These are phyloP conservation scores for Copidosoma floridanum DNA, from an alignment of 1,140 invertebrate species.

Conservation along the genomic window DNA sequence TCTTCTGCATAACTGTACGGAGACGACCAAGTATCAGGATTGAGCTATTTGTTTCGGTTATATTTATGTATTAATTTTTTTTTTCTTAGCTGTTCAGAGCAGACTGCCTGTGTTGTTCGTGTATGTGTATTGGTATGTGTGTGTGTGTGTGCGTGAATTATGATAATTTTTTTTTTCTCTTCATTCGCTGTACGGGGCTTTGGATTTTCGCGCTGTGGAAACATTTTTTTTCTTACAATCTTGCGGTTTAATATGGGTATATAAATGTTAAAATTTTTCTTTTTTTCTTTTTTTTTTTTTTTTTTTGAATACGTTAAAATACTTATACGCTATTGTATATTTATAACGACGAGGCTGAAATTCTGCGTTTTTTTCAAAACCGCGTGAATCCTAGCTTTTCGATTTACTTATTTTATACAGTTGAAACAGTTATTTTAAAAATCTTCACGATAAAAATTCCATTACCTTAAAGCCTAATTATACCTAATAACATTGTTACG, in stretches of 20 bases:
- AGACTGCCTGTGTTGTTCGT: slow-evolving; percentile 37
- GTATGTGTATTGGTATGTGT: slow-evolving; percentile 22
- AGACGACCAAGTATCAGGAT: slow-evolving; percentile 55
- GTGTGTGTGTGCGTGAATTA: slow-evolving; percentile 3
- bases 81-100: slow-evolving; percentile 34
- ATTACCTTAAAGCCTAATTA: slow-evolving; percentile 13
- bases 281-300: slow-evolving; percentile 1
- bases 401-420: too few relatives aligned
- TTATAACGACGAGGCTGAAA: neutral
- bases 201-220: slow-evolving; percentile 18
- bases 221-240: slow-evolving; percentile 1
- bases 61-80: neutral
- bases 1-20: slow-evolving; percentile 46
- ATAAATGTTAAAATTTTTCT: slow-evolving; percentile 7
- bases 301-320: neutral
- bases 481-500: slow-evolving; percentile 18
- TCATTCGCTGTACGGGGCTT: slow-evolving; percentile 7
- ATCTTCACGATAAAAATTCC: slow-evolving; percentile 1
- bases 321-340: slow-evolving; percentile 16
- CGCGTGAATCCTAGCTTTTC: neutral
- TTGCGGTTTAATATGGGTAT: slow-evolving; percentile 1
- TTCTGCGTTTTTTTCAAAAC: too few relatives aligned
- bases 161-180: slow-evolving; percentile 2
- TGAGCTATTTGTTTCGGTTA: slow-evolving; percentile 35
- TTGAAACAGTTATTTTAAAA: slow-evolving; percentile 18